These are phyloP conservation scores for Brachycybe producta DNA, from an alignment of 2,888 invertebrate species.

Conservation along the genomic window DNA sequence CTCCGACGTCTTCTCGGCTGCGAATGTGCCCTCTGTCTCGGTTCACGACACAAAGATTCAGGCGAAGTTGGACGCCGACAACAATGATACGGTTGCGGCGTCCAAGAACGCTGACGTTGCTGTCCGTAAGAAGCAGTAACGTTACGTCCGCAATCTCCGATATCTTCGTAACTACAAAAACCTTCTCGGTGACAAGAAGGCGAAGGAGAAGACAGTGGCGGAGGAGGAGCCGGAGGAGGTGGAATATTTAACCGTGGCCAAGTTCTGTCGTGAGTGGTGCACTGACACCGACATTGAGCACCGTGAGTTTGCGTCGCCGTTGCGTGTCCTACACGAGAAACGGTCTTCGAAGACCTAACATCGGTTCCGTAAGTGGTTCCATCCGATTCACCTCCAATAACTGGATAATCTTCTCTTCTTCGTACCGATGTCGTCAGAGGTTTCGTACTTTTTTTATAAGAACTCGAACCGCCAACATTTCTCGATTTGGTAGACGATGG, in stretches of 20 bases:
- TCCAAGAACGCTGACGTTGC: conserved; percentile 1
- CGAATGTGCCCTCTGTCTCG: neutral
- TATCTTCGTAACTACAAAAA: conserved; percentile 7
- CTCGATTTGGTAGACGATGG: neutral
- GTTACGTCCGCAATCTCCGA: neutral
- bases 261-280: neutral
- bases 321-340: neutral
- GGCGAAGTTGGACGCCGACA: neutral
- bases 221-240: conserved; percentile 1
- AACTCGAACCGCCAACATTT: conserved; percentile 2
- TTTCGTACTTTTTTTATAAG: neutral
- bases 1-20: conserved; percentile 5
- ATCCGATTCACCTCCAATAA: conserved; percentile 10
- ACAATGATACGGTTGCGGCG: conserved; percentile 7
- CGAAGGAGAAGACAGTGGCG: neutral
- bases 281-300: neutral
- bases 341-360: neutral
- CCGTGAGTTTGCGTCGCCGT: neutral
- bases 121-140: neutral
- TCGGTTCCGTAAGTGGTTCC: neutral
- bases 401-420: conserved; percentile 12
- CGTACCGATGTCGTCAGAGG: neutral
- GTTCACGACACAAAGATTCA: neutral
- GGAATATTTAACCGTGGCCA: conserved; percentile 2
- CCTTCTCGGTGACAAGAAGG: neutral